These are phyloP conservation scores for Tanypteryx hageni DNA, from an alignment of 2,888 invertebrate species.

Conservation along the genomic window DNA sequence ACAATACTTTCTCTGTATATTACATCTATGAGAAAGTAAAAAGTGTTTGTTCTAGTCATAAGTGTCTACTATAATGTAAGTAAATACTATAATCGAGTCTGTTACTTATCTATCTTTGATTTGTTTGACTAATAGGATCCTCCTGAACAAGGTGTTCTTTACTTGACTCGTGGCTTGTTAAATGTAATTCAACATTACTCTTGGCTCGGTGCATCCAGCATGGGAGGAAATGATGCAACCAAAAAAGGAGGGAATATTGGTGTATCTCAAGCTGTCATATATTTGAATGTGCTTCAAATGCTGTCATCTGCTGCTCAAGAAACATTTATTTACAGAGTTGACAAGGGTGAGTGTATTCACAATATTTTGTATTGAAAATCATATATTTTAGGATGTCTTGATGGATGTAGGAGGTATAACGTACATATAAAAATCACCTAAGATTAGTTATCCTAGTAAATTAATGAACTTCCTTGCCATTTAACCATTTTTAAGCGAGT, in stretches of 20 bases:
- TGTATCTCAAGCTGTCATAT: slow-evolving; percentile 82
- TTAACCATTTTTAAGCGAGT: too few species aligned
- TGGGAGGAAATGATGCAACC: neutral
- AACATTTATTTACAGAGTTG: slow-evolving; percentile 90
- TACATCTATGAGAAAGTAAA: too few species aligned
- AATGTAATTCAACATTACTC: slow-evolving; percentile 87
- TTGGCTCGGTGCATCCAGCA: slow-evolving; percentile 75
- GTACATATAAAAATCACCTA: too few species aligned
- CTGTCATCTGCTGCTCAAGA: slow-evolving; percentile 89
- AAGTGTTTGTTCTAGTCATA: neutral
- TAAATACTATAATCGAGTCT: neutral
- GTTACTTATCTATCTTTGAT: slow-evolving; percentile 42
- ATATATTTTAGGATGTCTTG: too few species aligned
- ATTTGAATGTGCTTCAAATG: slow-evolving; percentile 87
- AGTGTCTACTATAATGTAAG: slow-evolving; percentile 19
- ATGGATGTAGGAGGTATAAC: too few species aligned
- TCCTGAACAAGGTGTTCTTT: slow-evolving; percentile 91
- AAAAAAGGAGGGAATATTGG: slow-evolving; percentile 78
- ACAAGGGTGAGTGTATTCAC: slow-evolving; percentile 79
- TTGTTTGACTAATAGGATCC: slow-evolving; percentile 82
- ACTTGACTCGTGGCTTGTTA: slow-evolving; percentile 87
- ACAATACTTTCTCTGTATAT: too few species aligned
- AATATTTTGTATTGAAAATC: too few species aligned
- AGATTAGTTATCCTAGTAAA: too few species aligned
- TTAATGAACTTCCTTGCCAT: too few species aligned